phyloP scores from a whole-genome alignment of 1,140 invertebrate species.

The Sycophaga agraensis region DNA sequence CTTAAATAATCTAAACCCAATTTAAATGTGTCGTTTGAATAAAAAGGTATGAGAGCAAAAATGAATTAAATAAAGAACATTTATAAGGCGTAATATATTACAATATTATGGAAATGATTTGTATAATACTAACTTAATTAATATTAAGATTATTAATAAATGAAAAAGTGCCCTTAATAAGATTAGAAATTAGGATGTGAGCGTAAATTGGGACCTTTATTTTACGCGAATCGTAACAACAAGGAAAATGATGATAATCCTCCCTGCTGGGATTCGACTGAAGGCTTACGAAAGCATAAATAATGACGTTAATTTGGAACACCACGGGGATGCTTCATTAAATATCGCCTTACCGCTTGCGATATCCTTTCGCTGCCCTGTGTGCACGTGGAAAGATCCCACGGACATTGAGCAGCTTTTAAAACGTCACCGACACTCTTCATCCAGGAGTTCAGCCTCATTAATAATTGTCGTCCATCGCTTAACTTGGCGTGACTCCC shows the following conservation, averaged over 20 bases:
- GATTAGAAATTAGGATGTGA: no score
- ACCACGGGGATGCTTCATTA: constrained; percentile 34
- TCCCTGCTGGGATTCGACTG: not conserved
- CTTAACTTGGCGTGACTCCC: not conserved
- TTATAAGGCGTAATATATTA: no score
- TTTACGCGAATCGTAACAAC: constrained; percentile 40
- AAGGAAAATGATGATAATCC: constrained; percentile 35
- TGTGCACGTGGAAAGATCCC: not conserved
- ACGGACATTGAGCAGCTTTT: constrained; percentile 12
- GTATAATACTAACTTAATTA: no score
- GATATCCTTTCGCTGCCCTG: not conserved
- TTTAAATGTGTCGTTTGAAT: no score
- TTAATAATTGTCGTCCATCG: not conserved
- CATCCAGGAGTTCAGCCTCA: constrained; percentile 1
- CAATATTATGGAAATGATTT: no score
- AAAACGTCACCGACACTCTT: constrained; percentile 11
- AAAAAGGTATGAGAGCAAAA: no score
- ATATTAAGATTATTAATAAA: no score
- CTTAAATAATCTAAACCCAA: no score
- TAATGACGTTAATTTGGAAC: constrained; percentile 43
- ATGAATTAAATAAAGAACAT: no score
- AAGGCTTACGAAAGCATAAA: constrained; percentile 35
- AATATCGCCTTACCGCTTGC: constrained; percentile 19
- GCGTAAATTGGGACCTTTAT: no score
- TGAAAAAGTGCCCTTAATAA: no score